Evolutionary conservation across 2,888 invertebrate species (phyloP), one percentile per base, ranked within the genome.

Genomic region (Himalopsyche kuldschensis): DNA sequence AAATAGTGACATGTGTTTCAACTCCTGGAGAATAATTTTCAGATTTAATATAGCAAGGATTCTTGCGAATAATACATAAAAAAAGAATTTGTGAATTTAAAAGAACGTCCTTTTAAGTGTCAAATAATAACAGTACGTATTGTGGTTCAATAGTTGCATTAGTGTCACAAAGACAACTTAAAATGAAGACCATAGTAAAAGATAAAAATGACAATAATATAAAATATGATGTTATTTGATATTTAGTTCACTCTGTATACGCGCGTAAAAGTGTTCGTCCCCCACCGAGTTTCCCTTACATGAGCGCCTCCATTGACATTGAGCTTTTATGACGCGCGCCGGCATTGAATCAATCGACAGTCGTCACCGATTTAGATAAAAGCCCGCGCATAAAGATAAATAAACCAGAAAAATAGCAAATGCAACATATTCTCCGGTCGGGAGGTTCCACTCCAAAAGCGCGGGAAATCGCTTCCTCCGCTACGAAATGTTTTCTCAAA

Each of bases 291-390:
- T 69, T 69, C 69, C 69, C 69, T 69, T 69, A 69, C 69, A 69
- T 69, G 69, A 69, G 30, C 35, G 47, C 63, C 46, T 41, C 78
- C 47, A 31, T 81, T 76, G 81, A 77, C 78, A 69, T 35, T 63
- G 82, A 63, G 75, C 83, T 80, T 85, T 85, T 85, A 85, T 85
- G 85, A 82, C 84, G 75, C 82, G 78, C 75, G 69, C 78, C 79
- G 80, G 85, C 82, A 82, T 81, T 79, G 86, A 86, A 86, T 86
- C 86, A 86, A 86, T 86, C 84, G 84, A 86, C 86, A 86, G 86
- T 86, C 86, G 86, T 86, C 86, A 84, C 83, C 86, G 84, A 86
- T 86, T 86, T 86, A 86, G 86, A 86, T 86, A 86, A 84, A 86
- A 83, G 86, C 82, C 46, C 69, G 46, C 86, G 78, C 86, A 86